Conservation (phyloP, 1,140 invertebrate species). For the Eubasilissa regina region DNA sequence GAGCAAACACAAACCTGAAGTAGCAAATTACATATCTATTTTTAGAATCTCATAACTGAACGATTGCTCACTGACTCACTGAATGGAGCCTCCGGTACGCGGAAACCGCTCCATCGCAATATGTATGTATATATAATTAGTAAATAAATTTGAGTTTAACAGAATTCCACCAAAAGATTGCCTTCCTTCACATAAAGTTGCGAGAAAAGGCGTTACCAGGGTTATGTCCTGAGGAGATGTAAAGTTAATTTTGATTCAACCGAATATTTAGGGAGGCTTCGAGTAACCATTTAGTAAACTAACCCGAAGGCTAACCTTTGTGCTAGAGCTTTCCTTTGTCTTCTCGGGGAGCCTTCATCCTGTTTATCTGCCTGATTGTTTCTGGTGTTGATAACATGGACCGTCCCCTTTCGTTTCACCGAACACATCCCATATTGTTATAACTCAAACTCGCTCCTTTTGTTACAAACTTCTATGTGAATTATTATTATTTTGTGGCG, state of each 20-base stretch:
- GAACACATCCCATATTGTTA: background rate
- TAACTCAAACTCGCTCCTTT: background rate
- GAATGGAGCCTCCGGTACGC: too few species aligned
- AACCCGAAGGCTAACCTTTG: constrained; percentile 36
- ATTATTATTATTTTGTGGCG: too few species aligned
- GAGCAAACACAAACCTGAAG: too few species aligned
- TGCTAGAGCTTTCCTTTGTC: constrained; percentile 25
- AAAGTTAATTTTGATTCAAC: constrained; percentile 27
- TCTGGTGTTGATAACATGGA: constrained; percentile 39
- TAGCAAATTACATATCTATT: too few species aligned
- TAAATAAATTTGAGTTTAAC: too few species aligned
- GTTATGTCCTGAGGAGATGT: constrained; percentile 32
- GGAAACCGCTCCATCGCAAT: too few species aligned
- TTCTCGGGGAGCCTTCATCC: constrained; percentile 11
- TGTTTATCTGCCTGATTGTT: constrained; percentile 40
- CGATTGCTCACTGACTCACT: too few species aligned
- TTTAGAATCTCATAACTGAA: too few species aligned
- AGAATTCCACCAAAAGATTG: too few species aligned
- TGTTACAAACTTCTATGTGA: background rate
- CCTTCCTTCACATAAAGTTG: too few species aligned
- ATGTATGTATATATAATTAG: too few species aligned
- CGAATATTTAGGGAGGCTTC: background rate
- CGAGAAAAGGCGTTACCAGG: background rate
- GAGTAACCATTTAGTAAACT: constrained; percentile 42
- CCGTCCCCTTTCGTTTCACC: constrained; percentile 17